phyloP scores from a whole-genome alignment of 2,113 vertebrate species.

The Saguinus midas region DNA sequence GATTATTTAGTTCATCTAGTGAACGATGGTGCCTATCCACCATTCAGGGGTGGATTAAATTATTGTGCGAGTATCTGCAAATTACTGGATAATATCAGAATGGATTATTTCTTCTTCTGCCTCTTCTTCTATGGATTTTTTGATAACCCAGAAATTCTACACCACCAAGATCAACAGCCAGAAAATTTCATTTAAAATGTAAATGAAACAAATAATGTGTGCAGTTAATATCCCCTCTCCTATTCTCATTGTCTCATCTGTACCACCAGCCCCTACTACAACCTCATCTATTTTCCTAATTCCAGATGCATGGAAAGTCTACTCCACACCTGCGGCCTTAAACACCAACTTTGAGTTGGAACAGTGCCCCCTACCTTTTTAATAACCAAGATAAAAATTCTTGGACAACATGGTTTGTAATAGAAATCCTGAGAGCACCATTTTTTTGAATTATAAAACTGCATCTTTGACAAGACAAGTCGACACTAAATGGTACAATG shows the following conservation, averaged over 20 bases:
- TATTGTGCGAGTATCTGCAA: constrained; percentile 54
- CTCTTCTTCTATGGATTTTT: background rate
- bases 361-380: constrained; percentile 21
- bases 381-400: constrained; percentile 73
- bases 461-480: constrained; percentile 82
- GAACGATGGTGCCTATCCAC: background rate
- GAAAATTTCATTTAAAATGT: constrained; percentile 69
- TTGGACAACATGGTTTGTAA: constrained; percentile 73
- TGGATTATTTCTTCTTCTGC: constrained; percentile 37
- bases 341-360: constrained; percentile 10
- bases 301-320: constrained; percentile 27
- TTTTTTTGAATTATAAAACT: constrained; percentile 81
- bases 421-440: constrained; percentile 71
- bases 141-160: constrained; percentile 42
- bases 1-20: constrained; percentile 41
- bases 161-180: constrained; percentile 27
- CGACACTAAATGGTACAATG: constrained; percentile 81
- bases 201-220: constrained; percentile 60
- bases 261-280: background rate
- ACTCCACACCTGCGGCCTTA: constrained; percentile 10
- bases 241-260: background rate
- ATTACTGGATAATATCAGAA: constrained; percentile 58
- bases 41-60: constrained; percentile 13
- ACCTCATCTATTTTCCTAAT: constrained; percentile 6
- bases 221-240: constrained; percentile 16